Evolutionary conservation across 2,888 invertebrate genomes (phyloP).

Genomic region (Phortica magna): DNA sequence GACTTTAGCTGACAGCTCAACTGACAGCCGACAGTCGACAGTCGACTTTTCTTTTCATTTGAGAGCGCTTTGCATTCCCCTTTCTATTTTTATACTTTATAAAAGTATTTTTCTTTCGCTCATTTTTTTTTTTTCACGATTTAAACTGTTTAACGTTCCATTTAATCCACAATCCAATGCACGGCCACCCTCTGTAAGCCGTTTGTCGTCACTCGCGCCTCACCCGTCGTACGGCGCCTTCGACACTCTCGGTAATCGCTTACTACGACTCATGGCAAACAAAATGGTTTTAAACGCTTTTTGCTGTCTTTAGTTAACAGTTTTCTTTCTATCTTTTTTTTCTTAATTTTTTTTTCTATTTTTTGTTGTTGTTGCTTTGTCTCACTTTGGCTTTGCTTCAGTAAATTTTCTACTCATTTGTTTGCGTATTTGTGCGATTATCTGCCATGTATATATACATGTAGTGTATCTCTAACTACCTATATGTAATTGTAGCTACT

Average conservation of each 20-base stretch:
- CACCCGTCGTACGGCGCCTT: neutral
- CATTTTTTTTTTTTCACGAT: neutral
- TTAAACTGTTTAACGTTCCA: slow-evolving; percentile 25
- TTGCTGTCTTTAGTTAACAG: slow-evolving; percentile 57
- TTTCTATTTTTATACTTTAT: neutral
- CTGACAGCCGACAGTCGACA: slow-evolving; percentile 24
- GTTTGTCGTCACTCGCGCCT: neutral
- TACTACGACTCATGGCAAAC: slow-evolving; percentile 23
- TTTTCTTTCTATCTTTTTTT: slow-evolving; percentile 47
- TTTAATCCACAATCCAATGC: slow-evolving; percentile 20
- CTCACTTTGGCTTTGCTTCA: slow-evolving; percentile 27
- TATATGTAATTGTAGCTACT: slow-evolving; percentile 22
- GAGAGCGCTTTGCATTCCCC: neutral
- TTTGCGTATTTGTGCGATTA: slow-evolving; percentile 46
- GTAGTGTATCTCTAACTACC: slow-evolving; percentile 36
- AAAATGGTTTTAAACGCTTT: slow-evolving; percentile 43
- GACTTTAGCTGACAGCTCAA: slow-evolving; percentile 29
- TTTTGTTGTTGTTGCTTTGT: neutral
- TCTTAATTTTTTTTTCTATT: slow-evolving; percentile 42
- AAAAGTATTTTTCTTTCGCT: neutral
- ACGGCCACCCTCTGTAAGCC: neutral
- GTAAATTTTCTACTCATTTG: slow-evolving; percentile 23
- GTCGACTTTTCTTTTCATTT: slow-evolving; percentile 13
- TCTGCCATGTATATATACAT: slow-evolving; percentile 41
- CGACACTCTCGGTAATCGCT: slow-evolving; percentile 7